Evolutionary conservation across 2,797 vertebrate genomes (phyloP).

Genomic region (Coilia nasus): DNA sequence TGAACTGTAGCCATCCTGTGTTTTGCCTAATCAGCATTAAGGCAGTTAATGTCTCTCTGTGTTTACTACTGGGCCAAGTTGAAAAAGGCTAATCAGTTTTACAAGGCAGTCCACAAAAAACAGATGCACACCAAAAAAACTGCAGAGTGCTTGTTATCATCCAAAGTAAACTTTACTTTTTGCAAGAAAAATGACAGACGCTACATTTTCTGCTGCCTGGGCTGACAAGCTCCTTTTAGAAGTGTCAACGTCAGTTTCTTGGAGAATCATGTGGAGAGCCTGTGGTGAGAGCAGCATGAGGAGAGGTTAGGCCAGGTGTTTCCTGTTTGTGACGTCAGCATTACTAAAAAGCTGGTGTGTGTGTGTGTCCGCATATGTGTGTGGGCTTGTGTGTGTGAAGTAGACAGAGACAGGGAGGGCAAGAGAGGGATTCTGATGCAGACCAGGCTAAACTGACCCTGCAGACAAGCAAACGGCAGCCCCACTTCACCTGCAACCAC

Average conservation of each 20-base stretch:
- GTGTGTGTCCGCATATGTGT: not conserved
- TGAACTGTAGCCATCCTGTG: not conserved
- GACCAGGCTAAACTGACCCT: not conserved
- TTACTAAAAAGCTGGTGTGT: slow-evolving; percentile 20
- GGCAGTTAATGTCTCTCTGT: not conserved
- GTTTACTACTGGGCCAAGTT: not conserved
- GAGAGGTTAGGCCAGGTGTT: slow-evolving; percentile 11
- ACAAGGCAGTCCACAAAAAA: not conserved
- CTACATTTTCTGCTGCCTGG: slow-evolving; percentile 36
- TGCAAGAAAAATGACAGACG: not conserved
- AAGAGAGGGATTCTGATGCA: not conserved
- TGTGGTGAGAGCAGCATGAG: not conserved
- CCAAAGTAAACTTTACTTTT: slow-evolving; percentile 1
- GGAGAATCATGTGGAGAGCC: not conserved
- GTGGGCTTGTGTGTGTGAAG: too few species aligned
- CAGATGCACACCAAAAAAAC: not conserved
- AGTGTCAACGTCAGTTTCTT: slow-evolving; percentile 20
- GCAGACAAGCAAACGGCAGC: not conserved
- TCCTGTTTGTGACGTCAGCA: slow-evolving; percentile 23
- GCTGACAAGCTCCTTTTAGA: slow-evolving; percentile 18
- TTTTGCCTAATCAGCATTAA: slow-evolving; percentile 12
- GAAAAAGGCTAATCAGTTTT: not conserved
- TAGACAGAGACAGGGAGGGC: too few species aligned
- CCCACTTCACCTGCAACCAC: slow-evolving; percentile 9
- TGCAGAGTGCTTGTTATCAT: not conserved